A percentile compares a stretch with the other conserved stretches of the same genome.
Evolutionary conservation across 2,888 invertebrate genomes (phyloP).

Genomic region (Campoletis raptor): DNA sequence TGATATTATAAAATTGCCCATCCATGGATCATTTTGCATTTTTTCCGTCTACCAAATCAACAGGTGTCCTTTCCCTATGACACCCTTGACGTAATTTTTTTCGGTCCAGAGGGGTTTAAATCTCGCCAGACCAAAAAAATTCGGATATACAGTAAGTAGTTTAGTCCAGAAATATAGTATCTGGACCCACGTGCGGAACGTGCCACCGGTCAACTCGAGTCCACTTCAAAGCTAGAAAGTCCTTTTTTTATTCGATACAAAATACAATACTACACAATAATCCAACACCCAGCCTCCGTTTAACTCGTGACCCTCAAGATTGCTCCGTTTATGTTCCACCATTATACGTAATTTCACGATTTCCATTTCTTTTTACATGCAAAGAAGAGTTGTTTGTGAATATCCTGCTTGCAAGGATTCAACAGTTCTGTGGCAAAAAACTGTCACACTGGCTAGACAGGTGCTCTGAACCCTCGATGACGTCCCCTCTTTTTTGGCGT

Average conservation of each 20-base stretch:
- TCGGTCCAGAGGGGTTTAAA: slow-evolving; percentile 16
- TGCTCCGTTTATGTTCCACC: slow-evolving; percentile 53
- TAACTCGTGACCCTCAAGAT: slow-evolving; percentile 31
- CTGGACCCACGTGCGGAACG: slow-evolving; percentile 67
- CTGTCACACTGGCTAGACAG: slow-evolving; percentile 30
- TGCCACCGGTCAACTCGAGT: slow-evolving; percentile 66
- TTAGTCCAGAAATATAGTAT: slow-evolving; percentile 8
- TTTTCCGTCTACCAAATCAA: slow-evolving; percentile 36
- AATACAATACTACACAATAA: slow-evolving; percentile 27
- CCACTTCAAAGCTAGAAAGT: slow-evolving; percentile 24
- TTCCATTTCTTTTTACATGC: slow-evolving; percentile 57
- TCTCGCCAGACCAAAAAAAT: neutral
- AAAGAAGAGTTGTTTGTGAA: slow-evolving; percentile 17
- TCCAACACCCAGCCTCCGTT: slow-evolving; percentile 40
- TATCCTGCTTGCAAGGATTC: slow-evolving; percentile 34
- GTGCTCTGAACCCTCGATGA: slow-evolving; percentile 31
- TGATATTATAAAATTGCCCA: slow-evolving; percentile 12
- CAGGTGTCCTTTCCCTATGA: slow-evolving; percentile 63
- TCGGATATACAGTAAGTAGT: neutral
- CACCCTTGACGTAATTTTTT: slow-evolving; percentile 33
- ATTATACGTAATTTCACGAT: slow-evolving; percentile 56
- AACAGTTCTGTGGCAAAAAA: slow-evolving; percentile 19
- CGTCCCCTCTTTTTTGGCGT: slow-evolving; percentile 14
- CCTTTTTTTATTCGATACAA: slow-evolving; percentile 31
- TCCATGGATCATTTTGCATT: slow-evolving; percentile 19